Conservation (phyloP, 2,797 vertebrate genomes). For the Lithobates pipiens region DNA sequence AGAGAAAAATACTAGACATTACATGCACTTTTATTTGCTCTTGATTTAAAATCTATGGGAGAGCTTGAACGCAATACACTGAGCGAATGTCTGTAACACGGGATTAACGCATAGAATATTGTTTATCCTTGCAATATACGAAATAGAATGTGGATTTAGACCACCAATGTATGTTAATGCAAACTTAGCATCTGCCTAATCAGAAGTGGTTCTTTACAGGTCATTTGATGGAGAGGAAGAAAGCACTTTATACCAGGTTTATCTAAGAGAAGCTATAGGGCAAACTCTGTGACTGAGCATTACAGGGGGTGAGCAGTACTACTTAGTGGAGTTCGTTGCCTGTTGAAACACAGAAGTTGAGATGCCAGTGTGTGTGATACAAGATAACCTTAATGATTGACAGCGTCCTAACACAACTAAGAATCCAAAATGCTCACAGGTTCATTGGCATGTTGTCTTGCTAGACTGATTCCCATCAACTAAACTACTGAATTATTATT, state of each 20-base stretch:
- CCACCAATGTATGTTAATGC: too few relatives aligned
- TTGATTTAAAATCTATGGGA: too few relatives aligned
- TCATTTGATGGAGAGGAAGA: constrained; percentile 90
- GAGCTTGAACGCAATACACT: too few relatives aligned
- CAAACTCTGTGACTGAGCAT: constrained; percentile 83
- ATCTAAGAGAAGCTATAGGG: constrained; percentile 88
- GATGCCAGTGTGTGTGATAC: constrained; percentile 68
- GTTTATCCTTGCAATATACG: too few relatives aligned
- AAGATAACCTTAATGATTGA: constrained; percentile 71
- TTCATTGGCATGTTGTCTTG: constrained; percentile 36
- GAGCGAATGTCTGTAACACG: too few relatives aligned
- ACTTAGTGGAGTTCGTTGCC: constrained; percentile 58
- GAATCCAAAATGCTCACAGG: constrained; percentile 13
- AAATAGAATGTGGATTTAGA: too few relatives aligned
- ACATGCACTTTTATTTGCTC: too few relatives aligned
- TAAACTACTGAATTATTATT: neutral
- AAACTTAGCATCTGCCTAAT: constrained; percentile 68
- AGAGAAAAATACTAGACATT: too few relatives aligned
- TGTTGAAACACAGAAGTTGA: constrained; percentile 60
- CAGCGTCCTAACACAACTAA: constrained; percentile 73
- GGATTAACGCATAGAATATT: too few relatives aligned
- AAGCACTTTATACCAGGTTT: constrained; percentile 82
- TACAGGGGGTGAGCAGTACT: constrained; percentile 79
- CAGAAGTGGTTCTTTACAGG: constrained; percentile 82
- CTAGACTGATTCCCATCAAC: neutral